Evolutionary conservation across 2,113 vertebrate species (phyloP).

Genomic region (Tiliqua scincoides): DNA sequence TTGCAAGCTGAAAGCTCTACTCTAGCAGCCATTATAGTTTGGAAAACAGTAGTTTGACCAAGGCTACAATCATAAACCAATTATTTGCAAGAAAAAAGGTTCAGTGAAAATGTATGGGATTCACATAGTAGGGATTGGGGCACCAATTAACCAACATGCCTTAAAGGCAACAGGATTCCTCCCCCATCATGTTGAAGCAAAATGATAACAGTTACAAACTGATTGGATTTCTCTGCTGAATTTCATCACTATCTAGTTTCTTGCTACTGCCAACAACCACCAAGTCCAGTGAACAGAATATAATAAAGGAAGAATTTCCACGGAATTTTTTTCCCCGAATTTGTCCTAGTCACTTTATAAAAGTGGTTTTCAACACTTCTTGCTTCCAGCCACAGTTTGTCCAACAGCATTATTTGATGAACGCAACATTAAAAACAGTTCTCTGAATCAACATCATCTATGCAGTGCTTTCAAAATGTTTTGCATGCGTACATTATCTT

Average conservation of each 20-base stretch:
- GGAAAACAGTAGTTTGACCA: conserved; percentile 23
- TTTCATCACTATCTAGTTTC: conserved; percentile 53
- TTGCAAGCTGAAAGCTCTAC: conserved; percentile 56
- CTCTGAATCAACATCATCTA: conserved; percentile 4
- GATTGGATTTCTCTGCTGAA: conserved; percentile 32
- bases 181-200: too few relatives aligned
- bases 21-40: conserved; percentile 64
- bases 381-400: conserved; percentile 26
- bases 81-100: conserved; percentile 43
- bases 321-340: conserved; percentile 13
- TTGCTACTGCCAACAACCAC: conserved; percentile 27
- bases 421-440: conserved; percentile 11
- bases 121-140: neutral
- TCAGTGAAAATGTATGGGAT: conserved; percentile 22
- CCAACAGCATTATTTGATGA: conserved; percentile 20
- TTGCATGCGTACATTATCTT: neutral
- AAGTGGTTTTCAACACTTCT: conserved; percentile 35
- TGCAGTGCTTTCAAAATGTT: neutral
- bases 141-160: neutral
- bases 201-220: conserved; percentile 50
- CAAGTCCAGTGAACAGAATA: conserved; percentile 31
- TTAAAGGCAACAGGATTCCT: neutral
- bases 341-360: neutral
- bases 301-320: conserved; percentile 42
- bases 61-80: neutral